Percentiles rank a stretch among this genome's conserved stretches.
Conservation (phyloP, 2,888 invertebrate genomes). For the Marasmarcha lunaedactyla region DNA sequence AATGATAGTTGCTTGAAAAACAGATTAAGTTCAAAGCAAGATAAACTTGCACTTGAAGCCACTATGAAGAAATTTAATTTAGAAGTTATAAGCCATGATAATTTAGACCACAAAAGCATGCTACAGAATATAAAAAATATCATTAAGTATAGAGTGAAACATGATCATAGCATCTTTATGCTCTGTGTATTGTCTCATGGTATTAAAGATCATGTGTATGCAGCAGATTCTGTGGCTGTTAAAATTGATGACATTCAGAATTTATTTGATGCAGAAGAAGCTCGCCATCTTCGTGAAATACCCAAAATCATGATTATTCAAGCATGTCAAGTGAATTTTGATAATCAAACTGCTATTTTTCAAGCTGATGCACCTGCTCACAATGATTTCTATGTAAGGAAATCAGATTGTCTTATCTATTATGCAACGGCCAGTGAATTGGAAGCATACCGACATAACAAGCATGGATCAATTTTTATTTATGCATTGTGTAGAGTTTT, state of each 20-base stretch:
- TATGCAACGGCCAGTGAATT: conserved; percentile 57
- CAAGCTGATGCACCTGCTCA: conserved; percentile 35
- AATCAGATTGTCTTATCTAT: conserved; percentile 45
- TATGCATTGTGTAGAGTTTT: conserved; percentile 39
- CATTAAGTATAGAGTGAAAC: conserved; percentile 27
- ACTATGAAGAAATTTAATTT: conserved; percentile 48
- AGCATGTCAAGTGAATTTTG: conserved; percentile 44
- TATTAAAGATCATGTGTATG: conserved; percentile 46
- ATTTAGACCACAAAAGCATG: conserved; percentile 38
- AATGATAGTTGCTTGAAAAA: not conserved
- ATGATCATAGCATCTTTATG: conserved; percentile 50
- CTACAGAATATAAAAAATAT: conserved; percentile 34
- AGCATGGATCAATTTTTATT: conserved; percentile 49
- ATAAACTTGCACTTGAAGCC: conserved; percentile 30
- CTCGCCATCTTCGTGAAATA: conserved; percentile 30
- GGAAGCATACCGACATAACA: conserved; percentile 43
- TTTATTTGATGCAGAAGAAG: conserved; percentile 40
- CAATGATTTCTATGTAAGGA: conserved; percentile 26
- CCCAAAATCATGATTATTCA: conserved; percentile 54
- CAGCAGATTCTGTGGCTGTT: conserved; percentile 50
- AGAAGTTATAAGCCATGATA: conserved; percentile 32
- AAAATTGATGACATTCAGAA: conserved; percentile 48
- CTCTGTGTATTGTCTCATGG: conserved; percentile 58
- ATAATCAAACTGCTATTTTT: conserved; percentile 24
- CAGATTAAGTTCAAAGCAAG: conserved; percentile 33